phyloP scores from a whole-genome alignment of 2,113 vertebrate genomes.

The Conger conger region DNA sequence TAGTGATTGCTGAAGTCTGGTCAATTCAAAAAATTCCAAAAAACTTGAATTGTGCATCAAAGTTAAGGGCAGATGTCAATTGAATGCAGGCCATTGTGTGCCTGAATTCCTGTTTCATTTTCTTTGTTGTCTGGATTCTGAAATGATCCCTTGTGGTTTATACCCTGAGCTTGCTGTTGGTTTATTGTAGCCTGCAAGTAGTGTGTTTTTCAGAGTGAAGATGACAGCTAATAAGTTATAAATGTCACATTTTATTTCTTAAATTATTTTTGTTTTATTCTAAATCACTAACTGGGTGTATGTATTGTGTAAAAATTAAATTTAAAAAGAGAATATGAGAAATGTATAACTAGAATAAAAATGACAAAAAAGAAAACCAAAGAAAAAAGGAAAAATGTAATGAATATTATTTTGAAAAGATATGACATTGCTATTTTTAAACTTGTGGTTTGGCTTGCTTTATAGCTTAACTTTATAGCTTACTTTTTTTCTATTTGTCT shows the following conservation, averaged over 20 bases:
- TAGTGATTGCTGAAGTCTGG: not conserved
- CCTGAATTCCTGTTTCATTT: constrained; percentile 15
- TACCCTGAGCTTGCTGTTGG: not conserved
- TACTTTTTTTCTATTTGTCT: constrained; percentile 21
- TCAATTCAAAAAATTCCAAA: no score
- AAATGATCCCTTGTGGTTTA: not conserved
- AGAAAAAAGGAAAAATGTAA: constrained; percentile 73
- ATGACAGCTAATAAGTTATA: constrained; percentile 60
- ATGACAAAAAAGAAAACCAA: constrained; percentile 82
- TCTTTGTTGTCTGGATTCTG: not conserved
- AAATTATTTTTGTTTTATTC: constrained; percentile 36
- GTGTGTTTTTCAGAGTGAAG: constrained; percentile 56
- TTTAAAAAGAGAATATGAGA: constrained; percentile 78
- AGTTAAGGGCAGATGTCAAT: not conserved
- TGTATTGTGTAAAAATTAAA: constrained; percentile 74
- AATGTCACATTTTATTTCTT: constrained; percentile 61
- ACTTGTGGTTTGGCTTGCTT: constrained; percentile 88
- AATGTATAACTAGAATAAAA: constrained; percentile 98
- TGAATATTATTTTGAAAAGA: constrained; percentile 86
- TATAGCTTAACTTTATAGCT: constrained; percentile 86
- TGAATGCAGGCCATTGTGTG: not conserved
- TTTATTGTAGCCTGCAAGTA: not conserved
- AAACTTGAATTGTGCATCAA: not conserved
- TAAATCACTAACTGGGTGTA: constrained; percentile 80
- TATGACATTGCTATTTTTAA: constrained; percentile 86